Conservation (phyloP, 2,888 invertebrate species). For the Zaprionus bogoriensis region DNA sequence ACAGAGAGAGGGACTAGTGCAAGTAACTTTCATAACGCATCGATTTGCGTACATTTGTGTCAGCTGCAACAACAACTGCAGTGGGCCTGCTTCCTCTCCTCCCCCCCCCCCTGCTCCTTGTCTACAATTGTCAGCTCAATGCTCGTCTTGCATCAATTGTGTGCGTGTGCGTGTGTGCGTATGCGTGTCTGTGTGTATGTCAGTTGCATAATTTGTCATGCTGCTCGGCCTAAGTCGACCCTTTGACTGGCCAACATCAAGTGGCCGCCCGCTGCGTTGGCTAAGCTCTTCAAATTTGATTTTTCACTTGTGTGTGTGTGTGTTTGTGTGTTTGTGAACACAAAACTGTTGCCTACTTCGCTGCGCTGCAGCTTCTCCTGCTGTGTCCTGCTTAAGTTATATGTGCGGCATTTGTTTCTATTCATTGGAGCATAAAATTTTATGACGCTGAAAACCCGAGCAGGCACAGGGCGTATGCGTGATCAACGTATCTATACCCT, state of each 20-base stretch:
- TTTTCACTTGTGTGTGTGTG: constrained; percentile 40
- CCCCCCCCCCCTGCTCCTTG: constrained; percentile 29
- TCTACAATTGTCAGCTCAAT: constrained; percentile 58
- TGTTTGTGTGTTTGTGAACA: constrained; percentile 13
- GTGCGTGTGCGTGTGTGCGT: background rate
- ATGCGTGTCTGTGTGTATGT: constrained; percentile 17
- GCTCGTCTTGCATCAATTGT: constrained; percentile 5
- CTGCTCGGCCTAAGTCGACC: constrained; percentile 45
- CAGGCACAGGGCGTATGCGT: background rate
- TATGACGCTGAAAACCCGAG: constrained; percentile 61
- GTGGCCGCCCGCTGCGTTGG: constrained; percentile 56
- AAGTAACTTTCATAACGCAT: constrained; percentile 61
- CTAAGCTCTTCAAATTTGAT: constrained; percentile 67
- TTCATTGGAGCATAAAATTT: constrained; percentile 71
- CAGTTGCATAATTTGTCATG: constrained; percentile 62
- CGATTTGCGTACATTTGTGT: constrained; percentile 66
- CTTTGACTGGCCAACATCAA: constrained; percentile 37
- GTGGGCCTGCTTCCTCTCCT: constrained; percentile 22
- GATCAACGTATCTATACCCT: too few relatives aligned
- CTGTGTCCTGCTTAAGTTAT: constrained; percentile 32
- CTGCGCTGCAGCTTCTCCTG: background rate
- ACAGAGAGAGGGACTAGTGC: constrained; percentile 16
- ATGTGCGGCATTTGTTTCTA: constrained; percentile 69
- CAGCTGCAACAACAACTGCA: constrained; percentile 46
- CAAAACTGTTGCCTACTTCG: constrained; percentile 54